Base-by-base conservation (phyloP, 2,888 invertebrate species). In the Caenorhabditis sp. region DNA sequence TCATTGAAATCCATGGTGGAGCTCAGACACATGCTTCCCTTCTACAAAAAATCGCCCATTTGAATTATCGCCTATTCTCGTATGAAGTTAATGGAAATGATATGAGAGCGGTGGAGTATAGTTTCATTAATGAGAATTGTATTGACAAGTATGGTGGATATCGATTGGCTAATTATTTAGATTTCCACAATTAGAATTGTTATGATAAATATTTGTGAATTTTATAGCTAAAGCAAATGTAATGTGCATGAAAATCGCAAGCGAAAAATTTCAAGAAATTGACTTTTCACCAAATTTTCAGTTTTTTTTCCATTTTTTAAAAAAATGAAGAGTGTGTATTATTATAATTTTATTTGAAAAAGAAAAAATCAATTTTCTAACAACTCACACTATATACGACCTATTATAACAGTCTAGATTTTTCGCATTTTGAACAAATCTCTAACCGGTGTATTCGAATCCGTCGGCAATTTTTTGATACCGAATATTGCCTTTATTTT, bases 391-490 rank as follows among this genome's bases (percentile, higher is more conserved):
- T 57, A 66, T 36, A 58, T 51, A 8, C 43, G 6, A 43, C 43
- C 14, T 43, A 43, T 17, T 21, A 12, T 8, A 58, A 62, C 8
- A 17, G 43, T 19, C 49, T 59, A 71, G 17, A 67, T 26, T 26
- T 62, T 69, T 60, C 78, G 61, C 71, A 75, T 69, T 24, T 76
- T 70, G 61, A 86, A 82, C 8, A 86, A 69, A 71, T 86, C 84
- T 24, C 85, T 65, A 31, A 86, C 55, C 1, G 86, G 85, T 12
- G 83, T 84, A 10, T 54, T 31, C 8, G 85, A 79, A 67, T 86
- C 86, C 6, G 83, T 81, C 19, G 86, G 86, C 23, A 86, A 77
- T n/a, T 73, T 74, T 53, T 81, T 66, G 50, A 86, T 86, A 26
- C 81, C 83, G 36, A 86, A 61, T 10, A 75, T 12, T 21, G 57